Evolutionary conservation across 2,797 vertebrate species (phyloP).

Genomic region (Enteromius thamalakanensis): DNA sequence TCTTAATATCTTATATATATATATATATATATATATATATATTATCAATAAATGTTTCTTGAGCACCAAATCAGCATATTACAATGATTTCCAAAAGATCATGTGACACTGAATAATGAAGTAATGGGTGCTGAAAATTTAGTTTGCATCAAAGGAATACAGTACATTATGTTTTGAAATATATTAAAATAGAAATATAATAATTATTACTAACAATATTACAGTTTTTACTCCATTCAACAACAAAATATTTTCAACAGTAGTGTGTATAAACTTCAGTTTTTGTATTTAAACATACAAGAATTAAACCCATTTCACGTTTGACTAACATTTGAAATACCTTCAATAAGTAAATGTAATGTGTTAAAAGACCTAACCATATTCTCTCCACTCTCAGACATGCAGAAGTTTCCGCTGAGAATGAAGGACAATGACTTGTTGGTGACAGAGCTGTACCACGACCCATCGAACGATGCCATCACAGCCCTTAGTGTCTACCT

Average conservation of each 20-base stretch:
- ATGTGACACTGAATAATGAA: neutral
- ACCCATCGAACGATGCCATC: slow-evolving; percentile 96
- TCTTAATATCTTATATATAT: too few species aligned
- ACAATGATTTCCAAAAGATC: neutral
- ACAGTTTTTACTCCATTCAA: neutral
- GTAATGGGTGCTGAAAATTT: neutral
- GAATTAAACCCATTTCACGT: neutral
- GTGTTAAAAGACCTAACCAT: neutral
- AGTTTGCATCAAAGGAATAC: neutral
- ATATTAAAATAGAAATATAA: neutral
- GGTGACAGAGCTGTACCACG: slow-evolving; percentile 95
- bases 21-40: too few species aligned
- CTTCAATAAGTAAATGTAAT: neutral
- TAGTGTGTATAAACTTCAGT: neutral
- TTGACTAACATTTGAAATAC: neutral
- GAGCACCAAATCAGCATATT: neutral
- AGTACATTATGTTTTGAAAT: neutral
- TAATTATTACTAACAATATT: neutral
- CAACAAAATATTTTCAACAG: neutral
- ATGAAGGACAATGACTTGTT: slow-evolving; percentile 98
- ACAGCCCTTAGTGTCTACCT: slow-evolving; percentile 97
- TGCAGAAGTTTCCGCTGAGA: slow-evolving; percentile 97
- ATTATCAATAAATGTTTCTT: too few species aligned
- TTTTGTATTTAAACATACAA: neutral
- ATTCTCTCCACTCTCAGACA: slow-evolving; percentile 76